Evolutionary conservation across 35 echinoderm and acorn worm genomes (phyloP).

Genomic region (Nesometra sesokonis): DNA sequence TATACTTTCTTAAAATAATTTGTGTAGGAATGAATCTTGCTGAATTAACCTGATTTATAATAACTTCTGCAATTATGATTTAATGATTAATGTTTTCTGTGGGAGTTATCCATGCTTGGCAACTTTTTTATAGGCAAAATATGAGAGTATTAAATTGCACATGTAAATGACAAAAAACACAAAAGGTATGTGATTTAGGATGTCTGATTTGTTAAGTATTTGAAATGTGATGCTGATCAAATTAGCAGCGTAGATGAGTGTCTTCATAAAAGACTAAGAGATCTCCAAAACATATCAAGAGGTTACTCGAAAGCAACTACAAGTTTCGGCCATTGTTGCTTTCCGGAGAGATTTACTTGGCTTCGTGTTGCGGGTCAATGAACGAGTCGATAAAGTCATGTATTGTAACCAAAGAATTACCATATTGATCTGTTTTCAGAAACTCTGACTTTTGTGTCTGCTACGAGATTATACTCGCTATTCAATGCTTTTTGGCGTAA

Average conservation of each 20-base stretch:
- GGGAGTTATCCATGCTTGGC: too few species aligned
- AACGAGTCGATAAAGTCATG: not conserved
- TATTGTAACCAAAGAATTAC: not conserved
- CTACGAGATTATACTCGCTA: not conserved
- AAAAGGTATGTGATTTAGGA: not conserved
- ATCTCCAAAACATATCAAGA: not conserved
- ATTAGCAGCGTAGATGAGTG: not conserved
- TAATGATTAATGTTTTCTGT: too few species aligned
- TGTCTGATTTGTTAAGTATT: not conserved
- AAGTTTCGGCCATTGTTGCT: not conserved
- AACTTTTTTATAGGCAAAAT: not conserved
- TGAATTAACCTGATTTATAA: too few species aligned
- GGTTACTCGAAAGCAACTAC: not conserved
- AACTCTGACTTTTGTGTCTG: not conserved
- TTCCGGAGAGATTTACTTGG: not conserved
- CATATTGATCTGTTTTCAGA: not conserved
- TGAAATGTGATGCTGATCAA: not conserved
- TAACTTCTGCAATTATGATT: too few species aligned
- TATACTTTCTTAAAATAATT: too few species aligned
- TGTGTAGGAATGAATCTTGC: too few species aligned
- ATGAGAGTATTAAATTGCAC: not conserved
- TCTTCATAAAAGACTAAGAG: not conserved
- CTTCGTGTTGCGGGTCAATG: not conserved
- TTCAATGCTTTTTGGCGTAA: not conserved
- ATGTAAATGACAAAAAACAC: not conserved